A percentile compares a stretch with the other conserved stretches of the same genome.
These are phyloP conservation scores for Tragelaphus buxtoni DNA, from an alignment of 2,113 vertebrate genomes.

Conservation along the genomic window DNA sequence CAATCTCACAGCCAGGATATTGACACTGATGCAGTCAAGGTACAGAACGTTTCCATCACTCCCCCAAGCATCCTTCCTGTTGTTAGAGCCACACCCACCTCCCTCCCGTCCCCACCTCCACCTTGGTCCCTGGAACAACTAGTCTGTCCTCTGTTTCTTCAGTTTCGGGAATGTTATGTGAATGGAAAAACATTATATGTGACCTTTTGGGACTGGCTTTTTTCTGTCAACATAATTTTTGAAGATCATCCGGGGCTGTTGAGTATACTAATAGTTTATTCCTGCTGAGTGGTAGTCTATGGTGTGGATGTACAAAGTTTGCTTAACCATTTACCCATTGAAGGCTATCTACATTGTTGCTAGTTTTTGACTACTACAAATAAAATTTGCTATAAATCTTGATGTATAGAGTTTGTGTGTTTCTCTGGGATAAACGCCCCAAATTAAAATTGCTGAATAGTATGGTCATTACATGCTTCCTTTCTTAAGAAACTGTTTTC, in stretches of 20 bases:
- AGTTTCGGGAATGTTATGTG: background rate
- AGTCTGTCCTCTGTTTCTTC: background rate
- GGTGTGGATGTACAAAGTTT: background rate
- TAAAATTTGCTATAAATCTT: background rate
- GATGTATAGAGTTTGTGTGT: background rate
- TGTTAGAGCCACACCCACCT: background rate
- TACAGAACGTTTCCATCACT: fast-evolving
- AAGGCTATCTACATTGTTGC: background rate
- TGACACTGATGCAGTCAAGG: too few species aligned
- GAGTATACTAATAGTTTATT: background rate
- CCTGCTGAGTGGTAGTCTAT: background rate
- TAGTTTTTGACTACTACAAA: background rate
- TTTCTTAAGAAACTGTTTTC: background rate
- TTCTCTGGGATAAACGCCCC: background rate
- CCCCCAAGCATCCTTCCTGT: background rate
- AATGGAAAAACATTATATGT: fast-evolving
- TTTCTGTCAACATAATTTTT: background rate
- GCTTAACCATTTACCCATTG: background rate
- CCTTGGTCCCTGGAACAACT: background rate
- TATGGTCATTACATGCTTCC: background rate
- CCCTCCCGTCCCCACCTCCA: background rate
- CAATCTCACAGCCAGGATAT: background rate
- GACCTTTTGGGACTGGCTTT: background rate
- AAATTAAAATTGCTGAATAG: background rate
- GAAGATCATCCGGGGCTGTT: background rate